Percentiles rank a stretch among this genome's conserved stretches.
Conservation (phyloP, 2,797 vertebrate species). For the Rhynchotus rufescens region DNA sequence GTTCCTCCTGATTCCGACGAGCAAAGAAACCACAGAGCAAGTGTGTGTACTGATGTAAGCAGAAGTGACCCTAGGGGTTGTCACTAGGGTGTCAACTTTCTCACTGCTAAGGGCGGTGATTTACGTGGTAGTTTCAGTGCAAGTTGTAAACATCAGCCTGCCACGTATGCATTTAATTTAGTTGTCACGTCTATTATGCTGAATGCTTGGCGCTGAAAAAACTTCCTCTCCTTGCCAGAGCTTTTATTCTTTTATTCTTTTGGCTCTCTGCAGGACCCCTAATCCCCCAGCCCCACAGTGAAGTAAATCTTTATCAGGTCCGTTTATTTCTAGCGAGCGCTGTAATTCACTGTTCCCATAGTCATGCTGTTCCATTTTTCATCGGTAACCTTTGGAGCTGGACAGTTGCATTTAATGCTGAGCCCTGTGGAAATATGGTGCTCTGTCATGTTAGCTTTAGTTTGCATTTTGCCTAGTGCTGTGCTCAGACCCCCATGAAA, state of each 20-base stretch:
- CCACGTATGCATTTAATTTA: background rate
- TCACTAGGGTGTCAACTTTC: background rate
- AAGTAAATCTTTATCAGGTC: background rate
- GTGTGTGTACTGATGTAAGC: fast-evolving
- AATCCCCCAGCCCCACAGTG: background rate
- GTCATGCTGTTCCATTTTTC: background rate
- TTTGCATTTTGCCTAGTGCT: background rate
- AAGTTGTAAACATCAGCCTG: background rate
- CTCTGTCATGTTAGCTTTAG: background rate
- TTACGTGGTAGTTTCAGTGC: background rate
- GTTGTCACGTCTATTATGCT: background rate
- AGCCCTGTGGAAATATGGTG: background rate
- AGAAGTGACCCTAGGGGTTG: fast-evolving
- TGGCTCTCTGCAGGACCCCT: background rate
- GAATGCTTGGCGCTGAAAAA: background rate
- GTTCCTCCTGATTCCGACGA: background rate
- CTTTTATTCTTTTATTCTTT: background rate
- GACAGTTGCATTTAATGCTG: background rate
- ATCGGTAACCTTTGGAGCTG: conserved; percentile 15
- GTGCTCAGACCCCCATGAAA: background rate
- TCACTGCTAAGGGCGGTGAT: background rate
- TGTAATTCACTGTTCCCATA: background rate
- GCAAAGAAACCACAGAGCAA: background rate
- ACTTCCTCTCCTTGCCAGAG: background rate
- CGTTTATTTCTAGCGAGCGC: background rate